These are phyloP conservation scores for Anorthoa munda DNA, from an alignment of 2,888 invertebrate species.

Conservation along the genomic window DNA sequence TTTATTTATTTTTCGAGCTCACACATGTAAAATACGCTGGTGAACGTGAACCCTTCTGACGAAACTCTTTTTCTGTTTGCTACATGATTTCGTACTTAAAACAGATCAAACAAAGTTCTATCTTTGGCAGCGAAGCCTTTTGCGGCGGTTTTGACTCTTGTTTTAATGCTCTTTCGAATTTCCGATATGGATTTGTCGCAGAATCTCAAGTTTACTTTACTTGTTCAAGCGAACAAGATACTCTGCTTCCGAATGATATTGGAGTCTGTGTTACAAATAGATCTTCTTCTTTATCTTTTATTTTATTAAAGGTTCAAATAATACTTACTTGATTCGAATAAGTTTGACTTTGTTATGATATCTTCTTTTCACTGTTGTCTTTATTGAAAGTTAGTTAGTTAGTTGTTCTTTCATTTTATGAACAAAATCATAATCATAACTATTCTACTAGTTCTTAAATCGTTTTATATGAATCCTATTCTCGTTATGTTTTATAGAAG, in stretches of 20 bases:
- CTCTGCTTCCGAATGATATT: constrained; percentile 20
- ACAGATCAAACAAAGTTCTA: constrained; percentile 58
- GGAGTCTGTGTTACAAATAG: constrained; percentile 10
- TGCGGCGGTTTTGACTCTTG: constrained; percentile 27
- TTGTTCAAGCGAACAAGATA: constrained; percentile 22
- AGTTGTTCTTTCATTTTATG: not conserved
- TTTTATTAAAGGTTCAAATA: constrained; percentile 8
- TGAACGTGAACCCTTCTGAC: constrained; percentile 24
- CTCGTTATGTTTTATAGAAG: not conserved
- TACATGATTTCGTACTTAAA: constrained; percentile 62
- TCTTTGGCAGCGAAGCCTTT: constrained; percentile 19
- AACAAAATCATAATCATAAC: not conserved
- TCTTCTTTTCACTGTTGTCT: constrained; percentile 10
- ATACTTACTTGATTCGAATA: not conserved
- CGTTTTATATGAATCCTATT: not conserved
- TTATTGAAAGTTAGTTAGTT: not conserved
- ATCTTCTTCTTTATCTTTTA: not conserved
- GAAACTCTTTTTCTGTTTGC: constrained; percentile 46
- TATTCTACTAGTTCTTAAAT: not conserved
- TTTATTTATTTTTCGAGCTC: constrained; percentile 42
- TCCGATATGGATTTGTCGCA: constrained; percentile 13
- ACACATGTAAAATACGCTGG: constrained; percentile 23
- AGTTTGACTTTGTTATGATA: not conserved
- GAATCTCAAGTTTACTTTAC: not conserved
- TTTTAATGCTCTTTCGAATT: constrained; percentile 32